Evolutionary conservation across 2,113 vertebrate genomes (phyloP).

Genomic region (Elgaria multicarinata): DNA sequence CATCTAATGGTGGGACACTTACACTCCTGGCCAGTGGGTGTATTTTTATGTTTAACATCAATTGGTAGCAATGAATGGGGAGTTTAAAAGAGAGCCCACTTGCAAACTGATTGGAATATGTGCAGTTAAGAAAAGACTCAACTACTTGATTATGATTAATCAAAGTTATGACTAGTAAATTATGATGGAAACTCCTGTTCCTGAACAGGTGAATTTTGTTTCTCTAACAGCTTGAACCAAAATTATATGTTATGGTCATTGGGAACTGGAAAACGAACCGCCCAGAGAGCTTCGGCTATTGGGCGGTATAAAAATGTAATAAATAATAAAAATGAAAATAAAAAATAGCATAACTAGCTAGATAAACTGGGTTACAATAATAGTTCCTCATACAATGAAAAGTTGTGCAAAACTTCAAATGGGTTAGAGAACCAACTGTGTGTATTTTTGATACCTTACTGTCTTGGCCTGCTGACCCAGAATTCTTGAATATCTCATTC

Average conservation of each 20-base stretch:
- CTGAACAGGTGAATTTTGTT: neutral
- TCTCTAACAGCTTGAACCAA: neutral
- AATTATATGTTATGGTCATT: neutral
- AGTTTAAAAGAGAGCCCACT: neutral
- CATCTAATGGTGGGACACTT: neutral
- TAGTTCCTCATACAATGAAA: neutral
- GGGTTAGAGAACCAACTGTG: neutral
- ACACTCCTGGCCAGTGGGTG: neutral
- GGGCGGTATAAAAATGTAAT: too few relatives aligned
- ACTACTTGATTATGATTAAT: neutral
- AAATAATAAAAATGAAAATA: too few relatives aligned
- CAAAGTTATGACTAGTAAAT: neutral
- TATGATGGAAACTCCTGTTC: neutral
- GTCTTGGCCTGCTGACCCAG: neutral
- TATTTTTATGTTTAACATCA: conserved; percentile 11
- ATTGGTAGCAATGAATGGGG: neutral
- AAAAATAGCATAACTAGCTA: neutral
- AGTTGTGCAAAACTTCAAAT: neutral
- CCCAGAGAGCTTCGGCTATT: too few relatives aligned
- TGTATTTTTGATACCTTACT: neutral
- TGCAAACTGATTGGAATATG: neutral
- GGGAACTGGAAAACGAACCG: neutral
- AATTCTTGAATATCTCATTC: neutral
- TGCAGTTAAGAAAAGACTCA: neutral
- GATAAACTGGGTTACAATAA: neutral